These are phyloP conservation scores for Conchocele bisecta DNA, from an alignment of 2,888 invertebrate genomes.

Conservation along the genomic window DNA sequence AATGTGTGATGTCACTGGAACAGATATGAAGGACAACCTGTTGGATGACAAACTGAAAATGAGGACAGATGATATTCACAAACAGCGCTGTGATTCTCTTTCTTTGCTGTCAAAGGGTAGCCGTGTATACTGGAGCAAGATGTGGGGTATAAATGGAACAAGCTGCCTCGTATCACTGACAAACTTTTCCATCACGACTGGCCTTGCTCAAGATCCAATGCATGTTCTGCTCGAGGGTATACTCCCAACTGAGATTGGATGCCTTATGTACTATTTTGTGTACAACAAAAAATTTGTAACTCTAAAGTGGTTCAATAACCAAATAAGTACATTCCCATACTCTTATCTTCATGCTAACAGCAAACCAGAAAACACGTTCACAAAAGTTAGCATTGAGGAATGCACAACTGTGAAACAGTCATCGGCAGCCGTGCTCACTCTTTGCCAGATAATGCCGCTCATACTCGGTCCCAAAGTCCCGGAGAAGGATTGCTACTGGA, in stretches of 20 bases:
- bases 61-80: conserved; percentile 17
- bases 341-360: background rate
- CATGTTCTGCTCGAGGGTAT: conserved; percentile 38
- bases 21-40: background rate
- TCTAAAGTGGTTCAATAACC: background rate
- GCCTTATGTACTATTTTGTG: conserved; percentile 6
- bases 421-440: too few species aligned
- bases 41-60: background rate
- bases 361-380: background rate
- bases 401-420: too few species aligned
- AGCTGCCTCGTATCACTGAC: conserved; percentile 13
- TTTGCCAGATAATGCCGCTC: conserved; percentile 8
- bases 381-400: background rate
- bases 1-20: conserved; percentile 7
- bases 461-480: conserved; percentile 11
- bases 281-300: background rate
- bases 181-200: conserved; percentile 7
- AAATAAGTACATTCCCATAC: background rate
- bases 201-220: conserved; percentile 32
- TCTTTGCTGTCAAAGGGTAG: background rate
- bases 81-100: conserved; percentile 10
- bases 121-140: conserved; percentile 33
- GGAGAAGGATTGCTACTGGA: conserved; percentile 8
- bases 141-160: conserved; percentile 35
- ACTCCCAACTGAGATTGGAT: conserved; percentile 15